A percentile compares a stretch with the other conserved stretches of the same genome.
phyloP scores from a whole-genome alignment of 2,888 invertebrate species.

The Carpatolechia fugitivella region DNA sequence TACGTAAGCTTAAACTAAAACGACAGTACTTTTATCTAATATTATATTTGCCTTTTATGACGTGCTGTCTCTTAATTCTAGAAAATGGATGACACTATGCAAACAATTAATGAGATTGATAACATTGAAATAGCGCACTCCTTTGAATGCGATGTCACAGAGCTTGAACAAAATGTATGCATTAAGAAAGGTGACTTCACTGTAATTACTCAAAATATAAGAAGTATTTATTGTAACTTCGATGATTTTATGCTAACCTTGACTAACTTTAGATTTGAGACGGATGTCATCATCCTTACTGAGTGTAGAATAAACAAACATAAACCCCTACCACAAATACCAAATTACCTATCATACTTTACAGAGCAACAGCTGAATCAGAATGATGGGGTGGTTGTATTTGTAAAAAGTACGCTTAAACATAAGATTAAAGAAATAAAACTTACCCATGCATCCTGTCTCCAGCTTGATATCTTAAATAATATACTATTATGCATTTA shows the following conservation, averaged over 20 bases:
- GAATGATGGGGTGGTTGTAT: constrained; percentile 14
- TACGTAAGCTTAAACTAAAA: too few relatives aligned
- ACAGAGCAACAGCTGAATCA: constrained; percentile 7
- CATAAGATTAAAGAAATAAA: neutral
- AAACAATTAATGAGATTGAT: too few relatives aligned
- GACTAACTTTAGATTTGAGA: neutral
- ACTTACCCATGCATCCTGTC: constrained; percentile 4
- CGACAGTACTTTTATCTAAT: too few relatives aligned
- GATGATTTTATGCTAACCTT: constrained; percentile 8
- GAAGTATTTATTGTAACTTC: constrained; percentile 11
- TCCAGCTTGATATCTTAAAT: constrained; percentile 4
- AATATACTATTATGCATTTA: constrained; percentile 4
- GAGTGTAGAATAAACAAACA: constrained; percentile 10
- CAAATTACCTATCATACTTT: neutral
- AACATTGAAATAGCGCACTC: too few relatives aligned
- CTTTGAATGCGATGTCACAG: too few relatives aligned
- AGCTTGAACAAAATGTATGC: neutral
- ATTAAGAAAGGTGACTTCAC: constrained; percentile 8
- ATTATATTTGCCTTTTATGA: too few relatives aligned
- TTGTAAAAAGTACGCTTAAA: constrained; percentile 3
- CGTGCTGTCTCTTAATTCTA: too few relatives aligned
- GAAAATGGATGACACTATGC: too few relatives aligned
- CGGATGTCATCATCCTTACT: constrained; percentile 14
- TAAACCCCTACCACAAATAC: constrained; percentile 10
- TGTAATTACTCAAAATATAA: constrained; percentile 11